Conservation (phyloP, 2,888 invertebrate genomes). For the Dysmachus trigonus region DNA sequence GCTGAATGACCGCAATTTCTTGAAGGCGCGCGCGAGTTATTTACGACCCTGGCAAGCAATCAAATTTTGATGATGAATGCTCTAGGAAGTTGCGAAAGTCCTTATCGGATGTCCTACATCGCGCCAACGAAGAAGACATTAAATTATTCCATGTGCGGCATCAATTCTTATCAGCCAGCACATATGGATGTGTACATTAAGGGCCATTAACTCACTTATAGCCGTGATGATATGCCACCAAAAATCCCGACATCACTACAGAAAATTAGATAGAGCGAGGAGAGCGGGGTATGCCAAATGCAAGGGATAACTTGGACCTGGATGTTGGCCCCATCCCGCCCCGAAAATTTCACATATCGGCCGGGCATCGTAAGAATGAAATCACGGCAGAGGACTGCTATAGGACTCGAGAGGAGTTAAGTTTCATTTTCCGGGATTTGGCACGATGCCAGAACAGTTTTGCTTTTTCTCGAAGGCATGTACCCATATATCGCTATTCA, state of each 20-base stretch:
- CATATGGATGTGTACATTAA: not conserved
- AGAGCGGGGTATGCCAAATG: not conserved
- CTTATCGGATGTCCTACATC: not conserved
- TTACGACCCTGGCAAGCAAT: not conserved
- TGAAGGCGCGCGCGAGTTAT: not conserved
- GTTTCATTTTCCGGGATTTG: conserved; percentile 41
- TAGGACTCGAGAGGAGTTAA: not conserved
- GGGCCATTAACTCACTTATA: not conserved
- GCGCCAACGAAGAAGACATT: not conserved
- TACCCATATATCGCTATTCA: conserved; percentile 18
- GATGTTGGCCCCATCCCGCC: not conserved
- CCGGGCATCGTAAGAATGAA: conserved; percentile 36
- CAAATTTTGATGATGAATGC: conserved; percentile 3
- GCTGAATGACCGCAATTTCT: not conserved
- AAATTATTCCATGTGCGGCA: conserved; percentile 14
- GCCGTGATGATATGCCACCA: not conserved
- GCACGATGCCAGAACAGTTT: conserved; percentile 22
- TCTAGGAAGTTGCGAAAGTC: not conserved
- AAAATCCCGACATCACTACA: not conserved
- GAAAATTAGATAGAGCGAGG: not conserved
- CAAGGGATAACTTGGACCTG: not conserved
- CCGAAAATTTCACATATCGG: conserved; percentile 40
- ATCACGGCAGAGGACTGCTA: conserved; percentile 22
- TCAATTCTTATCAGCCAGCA: not conserved
- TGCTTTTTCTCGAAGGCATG: not conserved